Evolutionary conservation across 2,113 vertebrate genomes (phyloP), one percentile per base, ranked within the genome.

Genomic region (Sander vitreus): DNA sequence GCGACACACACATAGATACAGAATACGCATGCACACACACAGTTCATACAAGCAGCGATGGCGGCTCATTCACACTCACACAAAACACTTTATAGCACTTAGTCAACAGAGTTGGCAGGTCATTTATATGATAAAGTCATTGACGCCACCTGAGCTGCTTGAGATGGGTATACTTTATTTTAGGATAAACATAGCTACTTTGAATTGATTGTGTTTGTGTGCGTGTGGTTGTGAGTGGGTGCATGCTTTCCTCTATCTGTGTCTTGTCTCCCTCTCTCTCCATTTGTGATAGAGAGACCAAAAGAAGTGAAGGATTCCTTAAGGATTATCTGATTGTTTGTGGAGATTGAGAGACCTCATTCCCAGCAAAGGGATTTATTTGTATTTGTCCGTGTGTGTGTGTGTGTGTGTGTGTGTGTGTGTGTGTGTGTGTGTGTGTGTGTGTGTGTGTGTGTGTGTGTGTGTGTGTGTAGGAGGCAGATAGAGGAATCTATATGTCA

Each of bases 281-380:
- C 74, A 60, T 87, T 82, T 88, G 84, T 82, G 88, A 91, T 91
- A 78, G 83, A 91, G 90, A 89, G 88, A 86, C 91, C 78, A 83
- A 78, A 83, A 93, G 90, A 91, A 93, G 89, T 91, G 89, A 91
- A 93, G 90, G 93, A 91, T 94, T 94, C 93, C 90, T 92, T 83
- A 75, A 92, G 93, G 92, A 94, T 94, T 93, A 93, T 94, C 92
- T 93, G 92, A 94, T 95, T 93, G 91, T 93, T 94, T 91, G 93
- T 84, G 84, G 87, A 94, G 93, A 94, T 94, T 90, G 91, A 91
- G 92, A 88, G 88, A 93, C 87, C 89, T 92, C 90, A 92, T 93
- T 93, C 92, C 84, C 87, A 92, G 92, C 81, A 85, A 88, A 78
- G 79, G 91, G 92, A 93, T 92, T 93, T 92, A 85, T 91, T 87